Percentiles rank a stretch among this genome's conserved stretches.
Conservation (phyloP, 2,113 vertebrate genomes). For the Camelus bactrianus region DNA sequence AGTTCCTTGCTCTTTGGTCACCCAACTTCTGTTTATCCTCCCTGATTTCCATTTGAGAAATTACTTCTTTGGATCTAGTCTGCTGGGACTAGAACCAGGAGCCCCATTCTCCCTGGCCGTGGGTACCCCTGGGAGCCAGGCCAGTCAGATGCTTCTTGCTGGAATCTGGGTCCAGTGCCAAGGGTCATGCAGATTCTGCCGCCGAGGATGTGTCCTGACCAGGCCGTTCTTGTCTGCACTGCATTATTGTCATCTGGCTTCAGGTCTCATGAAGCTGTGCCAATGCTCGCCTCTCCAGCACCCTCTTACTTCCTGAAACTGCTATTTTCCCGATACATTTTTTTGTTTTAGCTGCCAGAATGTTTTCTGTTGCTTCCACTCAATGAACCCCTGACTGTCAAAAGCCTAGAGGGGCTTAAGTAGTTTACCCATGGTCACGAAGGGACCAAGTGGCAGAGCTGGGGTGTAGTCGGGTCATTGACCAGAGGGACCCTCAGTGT, state of each 20-base stretch:
- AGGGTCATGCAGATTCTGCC: not conserved
- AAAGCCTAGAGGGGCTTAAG: not conserved
- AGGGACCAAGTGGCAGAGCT: not conserved
- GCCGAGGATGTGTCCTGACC: not conserved
- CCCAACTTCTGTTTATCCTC: not conserved
- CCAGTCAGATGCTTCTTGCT: not conserved
- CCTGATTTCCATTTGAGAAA: not conserved
- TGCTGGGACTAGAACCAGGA: not conserved
- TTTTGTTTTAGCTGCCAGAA: not conserved
- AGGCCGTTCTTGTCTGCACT: not conserved
- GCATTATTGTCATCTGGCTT: not conserved
- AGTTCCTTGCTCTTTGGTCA: not conserved
- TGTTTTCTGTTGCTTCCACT: conserved; percentile 38
- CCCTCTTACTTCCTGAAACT: not conserved
- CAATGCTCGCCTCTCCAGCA: not conserved
- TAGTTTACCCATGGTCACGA: not conserved
- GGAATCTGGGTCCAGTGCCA: not conserved
- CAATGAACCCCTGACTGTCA: not conserved
- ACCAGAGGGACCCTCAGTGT: not conserved
- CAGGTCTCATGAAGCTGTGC: not conserved
- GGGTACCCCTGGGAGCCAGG: not conserved
- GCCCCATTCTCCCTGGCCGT: not conserved
- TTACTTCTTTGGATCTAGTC: not conserved
- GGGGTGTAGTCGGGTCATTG: not conserved
- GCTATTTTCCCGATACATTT: not conserved